Percentiles rank a stretch among this genome's conserved stretches.
These are phyloP conservation scores for Conger conger DNA, from an alignment of 2,113 vertebrate genomes.

Conservation along the genomic window DNA sequence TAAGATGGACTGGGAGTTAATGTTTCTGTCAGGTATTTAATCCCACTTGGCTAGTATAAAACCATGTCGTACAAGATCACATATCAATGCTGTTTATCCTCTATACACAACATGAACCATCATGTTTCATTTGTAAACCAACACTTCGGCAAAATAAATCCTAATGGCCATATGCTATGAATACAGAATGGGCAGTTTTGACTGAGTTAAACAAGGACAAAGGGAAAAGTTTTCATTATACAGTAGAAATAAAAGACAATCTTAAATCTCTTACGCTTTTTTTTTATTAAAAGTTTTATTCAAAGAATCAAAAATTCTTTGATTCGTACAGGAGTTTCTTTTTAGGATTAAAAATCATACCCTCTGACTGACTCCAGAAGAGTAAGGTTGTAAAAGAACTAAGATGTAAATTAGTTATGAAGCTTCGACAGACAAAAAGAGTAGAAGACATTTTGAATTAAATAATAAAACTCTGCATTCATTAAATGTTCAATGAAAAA, in stretches of 20 bases:
- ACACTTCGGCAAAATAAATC: neutral
- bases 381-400: neutral
- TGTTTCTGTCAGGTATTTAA: neutral
- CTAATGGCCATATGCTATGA: neutral
- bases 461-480: constrained; percentile 17
- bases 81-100: neutral
- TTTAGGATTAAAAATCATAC: constrained; percentile 7
- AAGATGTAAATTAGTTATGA: constrained; percentile 24
- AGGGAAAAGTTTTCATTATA: neutral
- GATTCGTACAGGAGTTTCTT: neutral
- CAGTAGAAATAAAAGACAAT: too few species aligned
- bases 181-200: neutral
- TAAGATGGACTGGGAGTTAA: neutral
- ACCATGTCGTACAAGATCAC: neutral
- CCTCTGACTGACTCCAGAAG: neutral
- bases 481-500: constrained; percentile 28
- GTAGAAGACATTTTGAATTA: constrained; percentile 1
- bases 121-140: neutral
- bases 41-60: constrained; percentile 10
- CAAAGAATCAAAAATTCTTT: neutral
- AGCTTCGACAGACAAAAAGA: constrained; percentile 22
- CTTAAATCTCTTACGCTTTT: too few species aligned
- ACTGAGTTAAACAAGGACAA: neutral
- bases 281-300: neutral
- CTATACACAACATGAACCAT: neutral